Evolutionary conservation across 2,888 invertebrate species (phyloP), one percentile per base, ranked within the genome.

Genomic region (Resseliella maxima): DNA sequence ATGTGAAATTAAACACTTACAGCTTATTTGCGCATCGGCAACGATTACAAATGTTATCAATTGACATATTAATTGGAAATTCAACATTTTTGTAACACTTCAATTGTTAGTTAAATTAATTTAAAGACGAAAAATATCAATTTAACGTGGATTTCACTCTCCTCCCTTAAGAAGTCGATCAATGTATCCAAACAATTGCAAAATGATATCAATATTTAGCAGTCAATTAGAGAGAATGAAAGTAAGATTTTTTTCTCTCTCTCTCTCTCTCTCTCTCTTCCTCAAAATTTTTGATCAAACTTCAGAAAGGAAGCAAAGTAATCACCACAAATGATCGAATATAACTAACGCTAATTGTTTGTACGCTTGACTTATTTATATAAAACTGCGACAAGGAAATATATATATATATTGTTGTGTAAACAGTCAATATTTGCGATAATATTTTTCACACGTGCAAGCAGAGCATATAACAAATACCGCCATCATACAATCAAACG

Each of bases 11-110:
- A 59, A 59, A 59, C n/a, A 72, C 72, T 72, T 72, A 72, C 72
- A 15, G 18, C 72, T 72, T 12, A 72, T 3, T 18, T 72, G 72
- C 0, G 72, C 72, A 72, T 72, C 72, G 15, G 31, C 72, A 21
- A 31, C 0, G 10, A 35, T 35, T 31, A 72, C 12, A 21, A 72
- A 72, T 15, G 31, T 18, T 31, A 31, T 6, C 2, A 59, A 24
- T 59, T 27, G 59, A 31, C 35, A 72, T 35, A 72, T 15, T 15
- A 72, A 27, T 12, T 31, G 15, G 3, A 15, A 72, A 5, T 72
- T 72, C 0, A 72, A 31, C 72, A 72, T 72, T 72, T 72, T 72
- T n/a, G n/a, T n/a, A n/a, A n/a, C n/a, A n/a, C n/a, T n/a, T n/a
- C n/a, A n/a, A n/a, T n/a, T n/a, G n/a, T n/a, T n/a, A n/a, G n/a